Evolutionary conservation across 2,888 invertebrate genomes (phyloP).

Genomic region (Pollenia angustigena): DNA sequence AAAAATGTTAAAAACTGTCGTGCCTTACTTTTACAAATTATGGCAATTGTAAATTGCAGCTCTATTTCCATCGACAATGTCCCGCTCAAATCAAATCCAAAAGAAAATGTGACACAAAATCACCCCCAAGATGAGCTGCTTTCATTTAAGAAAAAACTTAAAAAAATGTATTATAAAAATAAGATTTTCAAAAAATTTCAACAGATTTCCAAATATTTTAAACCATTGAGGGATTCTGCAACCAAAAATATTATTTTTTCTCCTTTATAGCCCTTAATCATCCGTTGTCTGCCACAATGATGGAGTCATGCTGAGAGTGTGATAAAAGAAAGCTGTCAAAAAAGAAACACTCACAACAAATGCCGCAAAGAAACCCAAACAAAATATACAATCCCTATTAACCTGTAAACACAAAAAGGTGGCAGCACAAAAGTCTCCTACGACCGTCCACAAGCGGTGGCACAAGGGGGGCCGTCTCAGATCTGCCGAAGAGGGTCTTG

Average conservation of each 20-base stretch:
- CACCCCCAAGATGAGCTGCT: no score
- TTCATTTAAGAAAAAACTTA: no score
- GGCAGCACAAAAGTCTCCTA: slow-evolving; percentile 74
- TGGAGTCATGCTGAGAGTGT: slow-evolving; percentile 78
- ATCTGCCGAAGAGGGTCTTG: slow-evolving; percentile 75
- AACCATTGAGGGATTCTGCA: neutral
- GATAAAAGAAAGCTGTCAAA: slow-evolving; percentile 82
- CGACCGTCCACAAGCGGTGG: slow-evolving; percentile 76
- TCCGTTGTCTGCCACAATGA: slow-evolving; percentile 65
- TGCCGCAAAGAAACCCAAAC: slow-evolving; percentile 81
- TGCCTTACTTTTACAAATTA: no score
- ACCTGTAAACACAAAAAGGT: slow-evolving; percentile 77
- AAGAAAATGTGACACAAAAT: no score
- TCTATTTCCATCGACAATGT: no score
- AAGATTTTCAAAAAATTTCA: no score
- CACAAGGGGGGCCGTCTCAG: slow-evolving; percentile 75
- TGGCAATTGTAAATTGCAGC: no score
- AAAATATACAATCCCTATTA: slow-evolving; percentile 82
- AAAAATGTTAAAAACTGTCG: no score
- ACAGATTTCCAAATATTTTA: neutral
- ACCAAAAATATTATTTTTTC: neutral
- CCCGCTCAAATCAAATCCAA: no score
- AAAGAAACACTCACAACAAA: slow-evolving; percentile 82
- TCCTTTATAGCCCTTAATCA: neutral
- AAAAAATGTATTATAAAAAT: no score